Base-by-base conservation (phyloP, 2,113 vertebrate genomes). In the Nyctibius bracteatus region DNA sequence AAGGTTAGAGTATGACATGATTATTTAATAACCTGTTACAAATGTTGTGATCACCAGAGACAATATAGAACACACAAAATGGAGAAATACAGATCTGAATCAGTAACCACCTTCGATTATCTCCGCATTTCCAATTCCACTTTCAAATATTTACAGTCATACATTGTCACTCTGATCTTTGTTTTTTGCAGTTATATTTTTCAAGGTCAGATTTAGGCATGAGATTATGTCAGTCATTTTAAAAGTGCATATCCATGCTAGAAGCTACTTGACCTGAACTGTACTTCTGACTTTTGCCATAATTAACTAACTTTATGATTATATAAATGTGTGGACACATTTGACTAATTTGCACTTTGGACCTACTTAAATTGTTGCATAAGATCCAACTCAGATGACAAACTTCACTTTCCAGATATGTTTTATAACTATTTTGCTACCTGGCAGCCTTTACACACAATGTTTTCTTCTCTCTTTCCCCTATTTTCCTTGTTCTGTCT, bases 341-440 rank as follows among this genome's bases (percentile, higher is more conserved):
- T 17, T 81, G 63, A 86, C 30, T 70, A 49, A 66, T 59, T 75
- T 90, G 87, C 20, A 97, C 94, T 96, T 97, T 89, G 87, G 57
- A 95, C 68, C 61, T 95, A 83, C 68, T 81, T 54, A 91, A 92
- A 68, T 21, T 25, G 81, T 59, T 94, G 59, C 57, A 39, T 59
- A 95, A 96, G 86, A 79, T 28, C 13, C 20, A 81, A 81, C 51
- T 92, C 2, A 6, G 63, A 85, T 92, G 63, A 85, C 46, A 91
- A 93, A 58, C 43, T 91, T 63, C 73, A 92, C 33, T 63, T 93
- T 92, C 58, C 62, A 63, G 63, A 41, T 79, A 43, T 17, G 73
- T 65, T 58, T 65, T 92, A 46, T 44, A 55, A 24, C 11, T 63
- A 25, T 71, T 89, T 83, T 90, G 27, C 58, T 77, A 22, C 31